Evolutionary conservation across 2,888 invertebrate species (phyloP).

Genomic region (Drosophila anceps): DNA sequence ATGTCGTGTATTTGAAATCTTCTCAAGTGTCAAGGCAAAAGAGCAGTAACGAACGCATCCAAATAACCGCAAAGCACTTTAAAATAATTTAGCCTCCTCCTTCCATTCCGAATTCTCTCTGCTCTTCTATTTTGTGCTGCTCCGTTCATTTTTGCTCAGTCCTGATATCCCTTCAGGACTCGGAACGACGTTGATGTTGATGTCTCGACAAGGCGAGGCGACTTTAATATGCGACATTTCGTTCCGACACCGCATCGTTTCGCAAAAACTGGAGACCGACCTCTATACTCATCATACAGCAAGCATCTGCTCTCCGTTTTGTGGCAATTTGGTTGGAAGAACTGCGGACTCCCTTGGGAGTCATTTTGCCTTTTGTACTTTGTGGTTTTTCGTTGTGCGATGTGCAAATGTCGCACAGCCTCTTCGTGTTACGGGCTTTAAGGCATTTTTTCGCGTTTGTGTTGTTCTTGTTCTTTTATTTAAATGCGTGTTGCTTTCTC

Average conservation of each 20-base stretch:
- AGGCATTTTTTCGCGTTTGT: conserved; percentile 22
- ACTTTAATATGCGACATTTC: conserved; percentile 73
- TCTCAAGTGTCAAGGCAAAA: conserved; percentile 47
- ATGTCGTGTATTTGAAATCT: conserved; percentile 37
- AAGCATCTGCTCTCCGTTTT: conserved; percentile 30
- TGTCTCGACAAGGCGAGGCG: conserved; percentile 36
- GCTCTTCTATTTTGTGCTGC: background rate
- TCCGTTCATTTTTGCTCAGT: conserved; percentile 1
- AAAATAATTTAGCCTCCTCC: conserved; percentile 65
- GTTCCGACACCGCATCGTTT: conserved; percentile 40
- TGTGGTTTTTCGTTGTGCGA: conserved; percentile 56
- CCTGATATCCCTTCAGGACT: conserved; percentile 14
- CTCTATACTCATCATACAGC: conserved; percentile 15
- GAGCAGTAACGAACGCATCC: conserved; percentile 54
- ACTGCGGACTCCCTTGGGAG: conserved; percentile 63
- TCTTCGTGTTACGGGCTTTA: conserved; percentile 37
- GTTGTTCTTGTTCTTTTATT: conserved; percentile 36
- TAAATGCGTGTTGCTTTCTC: conserved; percentile 52
- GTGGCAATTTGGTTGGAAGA: conserved; percentile 44
- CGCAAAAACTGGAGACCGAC: conserved; percentile 27
- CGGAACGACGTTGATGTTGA: conserved; percentile 38
- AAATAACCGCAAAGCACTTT: conserved; percentile 73
- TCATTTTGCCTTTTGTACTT: conserved; percentile 77
- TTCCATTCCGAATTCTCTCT: background rate
- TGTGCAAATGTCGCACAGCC: conserved; percentile 44